Evolutionary conservation across 1,140 invertebrate genomes (phyloP), one percentile per base, ranked within the genome.

Genomic region (Pseudomyrmex sp.): DNA sequence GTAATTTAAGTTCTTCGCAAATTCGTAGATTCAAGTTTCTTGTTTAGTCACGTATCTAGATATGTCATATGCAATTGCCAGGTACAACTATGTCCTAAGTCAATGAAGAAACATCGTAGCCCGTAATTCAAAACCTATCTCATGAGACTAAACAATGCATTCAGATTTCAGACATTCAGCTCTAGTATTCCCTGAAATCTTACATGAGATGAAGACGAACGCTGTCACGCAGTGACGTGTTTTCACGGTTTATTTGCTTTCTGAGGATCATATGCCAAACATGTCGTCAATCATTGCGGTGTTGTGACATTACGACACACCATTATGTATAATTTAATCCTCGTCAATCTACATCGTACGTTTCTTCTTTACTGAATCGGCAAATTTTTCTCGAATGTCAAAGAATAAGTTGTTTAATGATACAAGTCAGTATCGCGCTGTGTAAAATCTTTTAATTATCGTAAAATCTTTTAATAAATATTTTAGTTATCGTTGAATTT

Each of bases 401-500:
- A 73, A 20, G 18, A 44, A 58, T 72, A 26, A 26, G 2, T 26
- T 26, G 26, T 26, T 2, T n/a, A n/a, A n/a, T 26, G 26, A 26
- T 1, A 10, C 23, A 20, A 65, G 18, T 20, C 59, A 35, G 12
- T 13, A 18, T 15, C 26, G 18, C 5, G 5, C 35, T 26, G 2
- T 26, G 26, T 26, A 26, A 26, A 26, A 2, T 26, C 2, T 50
- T 46, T 68, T 59, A 80, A 70, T n/a, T n/a, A n/a, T n/a, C n/a
- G n/a, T n/a, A n/a, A n/a, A n/a, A n/a, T n/a, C n/a, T n/a, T n/a
- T n/a, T n/a, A n/a, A n/a, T n/a, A n/a, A n/a, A n/a, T n/a, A n/a
- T n/a, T n/a, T 59, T 70, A 54, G 23, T 76, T 50, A n/a, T 58
- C 50, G 80, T 59, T 76, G 20, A 63, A 76, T 66, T 77, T 50